phyloP scores from a whole-genome alignment of 1,140 invertebrate genomes.

The Papilio machaon region DNA sequence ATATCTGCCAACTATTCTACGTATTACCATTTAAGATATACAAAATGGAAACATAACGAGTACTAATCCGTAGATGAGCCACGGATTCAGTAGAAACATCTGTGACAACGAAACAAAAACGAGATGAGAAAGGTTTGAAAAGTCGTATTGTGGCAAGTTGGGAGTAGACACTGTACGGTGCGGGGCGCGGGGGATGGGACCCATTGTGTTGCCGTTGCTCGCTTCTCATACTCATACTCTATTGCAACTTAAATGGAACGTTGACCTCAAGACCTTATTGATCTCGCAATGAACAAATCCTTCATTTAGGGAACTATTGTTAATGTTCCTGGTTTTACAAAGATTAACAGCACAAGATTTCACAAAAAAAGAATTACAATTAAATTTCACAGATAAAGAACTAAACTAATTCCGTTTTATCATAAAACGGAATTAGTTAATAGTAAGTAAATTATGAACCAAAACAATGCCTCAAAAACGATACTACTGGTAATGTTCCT shows the following conservation, averaged over 20 bases:
- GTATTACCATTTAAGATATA: slow-evolving; percentile 58
- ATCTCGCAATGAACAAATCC: slow-evolving; percentile 4
- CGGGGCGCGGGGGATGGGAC: slow-evolving; percentile 40
- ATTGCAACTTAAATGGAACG: slow-evolving; percentile 38
- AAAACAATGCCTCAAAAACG: too few relatives aligned
- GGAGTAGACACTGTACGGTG: slow-evolving; percentile 48
- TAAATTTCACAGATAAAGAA: too few relatives aligned
- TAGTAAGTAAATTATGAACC: too few relatives aligned
- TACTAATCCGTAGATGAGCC: slow-evolving; percentile 75
- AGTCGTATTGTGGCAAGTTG: slow-evolving; percentile 72
- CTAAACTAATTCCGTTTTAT: too few relatives aligned
- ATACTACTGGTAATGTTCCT: too few relatives aligned
- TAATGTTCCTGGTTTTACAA: not conserved
- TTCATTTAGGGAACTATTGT: not conserved
- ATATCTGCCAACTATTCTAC: slow-evolving; percentile 47
- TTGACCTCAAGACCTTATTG: slow-evolving; percentile 41
- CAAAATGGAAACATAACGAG: slow-evolving; percentile 69
- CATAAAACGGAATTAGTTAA: too few relatives aligned
- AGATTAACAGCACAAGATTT: not conserved
- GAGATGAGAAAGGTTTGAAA: slow-evolving; percentile 76
- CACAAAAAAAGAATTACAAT: too few relatives aligned
- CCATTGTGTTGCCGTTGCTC: slow-evolving; percentile 46
- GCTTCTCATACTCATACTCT: slow-evolving; percentile 41
- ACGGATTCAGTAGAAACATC: slow-evolving; percentile 65
- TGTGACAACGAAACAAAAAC: slow-evolving; percentile 75